phyloP scores from a whole-genome alignment of 2,797 vertebrate genomes.

The Rhinogobio ventralis region DNA sequence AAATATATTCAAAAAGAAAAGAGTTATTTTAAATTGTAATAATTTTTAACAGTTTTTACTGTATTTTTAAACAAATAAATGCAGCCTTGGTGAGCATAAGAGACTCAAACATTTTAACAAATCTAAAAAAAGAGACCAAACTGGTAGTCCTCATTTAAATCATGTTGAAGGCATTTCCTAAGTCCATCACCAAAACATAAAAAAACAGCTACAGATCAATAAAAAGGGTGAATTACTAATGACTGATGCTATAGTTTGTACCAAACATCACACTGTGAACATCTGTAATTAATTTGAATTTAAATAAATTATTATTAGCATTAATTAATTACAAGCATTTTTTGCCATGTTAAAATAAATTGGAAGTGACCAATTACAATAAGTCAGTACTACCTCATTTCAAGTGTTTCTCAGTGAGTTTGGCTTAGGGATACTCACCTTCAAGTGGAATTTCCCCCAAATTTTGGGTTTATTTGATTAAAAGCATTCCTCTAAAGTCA shows the following conservation, averaged over 20 bases:
- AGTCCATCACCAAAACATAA: neutral
- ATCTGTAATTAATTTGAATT: neutral
- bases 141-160: neutral
- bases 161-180: slow-evolving; percentile 2
- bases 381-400: neutral
- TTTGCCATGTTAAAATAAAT: neutral
- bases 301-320: neutral
- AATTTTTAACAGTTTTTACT: neutral
- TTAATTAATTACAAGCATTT: neutral
- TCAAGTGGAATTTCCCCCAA: neutral
- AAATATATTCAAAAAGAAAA: neutral
- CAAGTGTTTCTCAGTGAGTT: neutral
- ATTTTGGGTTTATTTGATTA: neutral
- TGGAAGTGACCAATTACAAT: neutral
- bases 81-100: neutral
- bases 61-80: neutral
- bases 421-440: neutral
- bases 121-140: neutral
- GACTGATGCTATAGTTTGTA: neutral
- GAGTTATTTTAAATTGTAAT: neutral
- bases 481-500: neutral
- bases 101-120: neutral
- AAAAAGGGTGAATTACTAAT: neutral
- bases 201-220: neutral
- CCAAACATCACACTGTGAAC: neutral